Percentiles rank a stretch among this genome's conserved stretches.
phyloP scores from a whole-genome alignment of 2,888 invertebrate genomes.

The Leucophenga maculata region DNA sequence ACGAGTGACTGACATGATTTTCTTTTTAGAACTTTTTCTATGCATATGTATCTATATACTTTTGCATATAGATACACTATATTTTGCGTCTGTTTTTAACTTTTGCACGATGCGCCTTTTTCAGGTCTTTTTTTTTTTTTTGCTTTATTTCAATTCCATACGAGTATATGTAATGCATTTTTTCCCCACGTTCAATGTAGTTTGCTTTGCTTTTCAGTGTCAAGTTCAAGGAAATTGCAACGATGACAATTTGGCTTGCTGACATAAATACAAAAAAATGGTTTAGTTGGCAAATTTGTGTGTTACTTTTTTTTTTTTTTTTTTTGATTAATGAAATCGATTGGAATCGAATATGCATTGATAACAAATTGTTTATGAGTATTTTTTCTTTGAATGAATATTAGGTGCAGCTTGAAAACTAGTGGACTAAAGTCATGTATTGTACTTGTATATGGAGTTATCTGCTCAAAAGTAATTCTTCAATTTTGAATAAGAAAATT shows the following conservation, averaged over 20 bases:
- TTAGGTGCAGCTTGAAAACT: background rate
- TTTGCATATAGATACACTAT: conserved; percentile 27
- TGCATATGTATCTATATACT: conserved; percentile 23
- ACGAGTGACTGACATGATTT: conserved; percentile 11
- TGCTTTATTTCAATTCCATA: conserved; percentile 13
- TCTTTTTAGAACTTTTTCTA: conserved; percentile 16
- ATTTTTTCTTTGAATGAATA: background rate
- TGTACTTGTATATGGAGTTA: too few species aligned
- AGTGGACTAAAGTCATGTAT: too few species aligned
- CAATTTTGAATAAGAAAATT: too few species aligned
- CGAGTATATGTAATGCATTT: conserved; percentile 26
- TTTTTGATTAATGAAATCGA: conserved; percentile 14
- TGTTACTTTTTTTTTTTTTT: background rate
- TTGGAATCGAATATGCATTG: background rate
- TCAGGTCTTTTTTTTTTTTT: conserved; percentile 4
- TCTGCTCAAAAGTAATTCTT: too few species aligned
- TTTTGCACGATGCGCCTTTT: background rate
- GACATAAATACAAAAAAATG: background rate
- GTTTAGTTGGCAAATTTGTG: conserved; percentile 5
- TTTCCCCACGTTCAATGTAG: conserved; percentile 17
- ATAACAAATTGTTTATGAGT: background rate
- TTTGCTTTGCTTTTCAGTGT: conserved; percentile 51
- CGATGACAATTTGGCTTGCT: conserved; percentile 36
- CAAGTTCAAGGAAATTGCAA: conserved; percentile 69
- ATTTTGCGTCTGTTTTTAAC: background rate